These are phyloP conservation scores for Entelurus aequoreus DNA, from an alignment of 2,113 vertebrate species.

Conservation along the genomic window DNA sequence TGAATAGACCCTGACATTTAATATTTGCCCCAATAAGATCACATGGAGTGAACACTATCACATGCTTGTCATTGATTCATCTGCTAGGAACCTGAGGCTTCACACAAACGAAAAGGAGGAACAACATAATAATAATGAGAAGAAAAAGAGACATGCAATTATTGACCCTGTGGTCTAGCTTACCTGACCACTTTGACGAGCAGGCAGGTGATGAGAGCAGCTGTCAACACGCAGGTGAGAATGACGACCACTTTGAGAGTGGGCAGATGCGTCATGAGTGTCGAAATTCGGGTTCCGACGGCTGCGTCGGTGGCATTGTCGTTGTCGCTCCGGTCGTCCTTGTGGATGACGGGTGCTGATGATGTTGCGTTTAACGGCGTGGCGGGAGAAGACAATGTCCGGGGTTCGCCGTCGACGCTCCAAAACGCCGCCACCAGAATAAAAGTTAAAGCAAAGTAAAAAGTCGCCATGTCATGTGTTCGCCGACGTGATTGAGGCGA, in stretches of 20 bases:
- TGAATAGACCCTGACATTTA: slow-evolving; percentile 10
- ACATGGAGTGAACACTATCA: slow-evolving; percentile 13
- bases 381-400: slow-evolving; percentile 40
- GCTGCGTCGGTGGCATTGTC: slow-evolving; percentile 48
- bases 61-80: slow-evolving; percentile 15
- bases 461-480: slow-evolving; percentile 44
- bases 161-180: neutral
- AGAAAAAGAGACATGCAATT: neutral
- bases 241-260: slow-evolving; percentile 83
- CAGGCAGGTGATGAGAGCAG: slow-evolving; percentile 79
- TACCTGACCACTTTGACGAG: slow-evolving; percentile 87
- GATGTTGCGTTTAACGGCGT: slow-evolving; percentile 58
- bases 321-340: slow-evolving; percentile 9
- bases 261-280: slow-evolving; percentile 78
- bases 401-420: slow-evolving; percentile 39
- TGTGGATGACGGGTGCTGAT: slow-evolving; percentile 13
- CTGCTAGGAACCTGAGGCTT: neutral
- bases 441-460: slow-evolving; percentile 37
- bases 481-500: neutral
- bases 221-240: slow-evolving; percentile 78
- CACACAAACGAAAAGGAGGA: neutral
- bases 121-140: neutral
- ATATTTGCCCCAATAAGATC: neutral
- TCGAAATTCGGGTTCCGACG: slow-evolving; percentile 67
- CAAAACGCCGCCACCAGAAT: slow-evolving; percentile 40